Evolutionary conservation across 1,140 invertebrate species (phyloP).

Genomic region (Sipha flava): DNA sequence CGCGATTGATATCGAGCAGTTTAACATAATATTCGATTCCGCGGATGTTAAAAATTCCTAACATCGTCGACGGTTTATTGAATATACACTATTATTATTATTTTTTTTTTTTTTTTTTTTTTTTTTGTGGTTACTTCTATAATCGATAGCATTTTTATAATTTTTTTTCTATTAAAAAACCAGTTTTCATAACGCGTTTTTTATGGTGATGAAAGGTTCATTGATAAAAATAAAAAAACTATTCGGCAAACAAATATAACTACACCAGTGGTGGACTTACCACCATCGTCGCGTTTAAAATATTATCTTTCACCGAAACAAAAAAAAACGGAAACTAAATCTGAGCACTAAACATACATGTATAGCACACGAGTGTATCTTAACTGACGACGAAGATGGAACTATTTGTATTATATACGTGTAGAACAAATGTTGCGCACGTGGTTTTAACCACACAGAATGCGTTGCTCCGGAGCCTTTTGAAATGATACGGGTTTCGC

Average conservation of each 20-base stretch:
- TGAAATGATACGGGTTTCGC: no score
- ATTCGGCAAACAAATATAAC: background rate
- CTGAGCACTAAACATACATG: background rate
- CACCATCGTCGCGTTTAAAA: background rate
- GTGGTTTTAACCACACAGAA: no score
- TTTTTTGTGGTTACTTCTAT: background rate
- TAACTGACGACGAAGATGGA: no score
- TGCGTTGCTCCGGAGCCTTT: no score
- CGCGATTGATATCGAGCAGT: background rate
- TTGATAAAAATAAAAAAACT: background rate
- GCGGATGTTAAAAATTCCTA: background rate
- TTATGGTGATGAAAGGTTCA: background rate
- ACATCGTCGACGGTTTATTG: background rate
- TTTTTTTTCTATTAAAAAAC: background rate
- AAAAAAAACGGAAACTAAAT: background rate
- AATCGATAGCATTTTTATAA: background rate
- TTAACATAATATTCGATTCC: background rate
- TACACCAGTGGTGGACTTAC: background rate
- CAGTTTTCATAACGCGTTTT: conserved; percentile 6
- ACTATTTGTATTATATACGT: no score
- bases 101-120: background rate
- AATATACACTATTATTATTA: background rate
- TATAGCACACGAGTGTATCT: background rate
- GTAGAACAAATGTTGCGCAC: no score
- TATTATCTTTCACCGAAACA: background rate